These are phyloP conservation scores for Oryzias celebensis DNA, from an alignment of 2,113 vertebrate species.

Conservation along the genomic window DNA sequence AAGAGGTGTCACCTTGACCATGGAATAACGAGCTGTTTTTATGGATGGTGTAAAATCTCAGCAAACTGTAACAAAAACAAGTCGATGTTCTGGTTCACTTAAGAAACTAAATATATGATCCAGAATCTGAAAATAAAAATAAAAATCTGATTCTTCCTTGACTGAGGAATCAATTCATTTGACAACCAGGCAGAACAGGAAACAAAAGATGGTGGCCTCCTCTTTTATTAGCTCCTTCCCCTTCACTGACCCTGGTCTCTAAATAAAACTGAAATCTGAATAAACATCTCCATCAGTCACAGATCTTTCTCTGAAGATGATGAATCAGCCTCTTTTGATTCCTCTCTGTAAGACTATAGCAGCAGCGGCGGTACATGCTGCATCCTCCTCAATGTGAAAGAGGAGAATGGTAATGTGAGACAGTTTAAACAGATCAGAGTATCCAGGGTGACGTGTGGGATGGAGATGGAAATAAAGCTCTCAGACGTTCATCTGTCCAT, in stretches of 20 bases:
- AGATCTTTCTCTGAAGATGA: slow-evolving; percentile 47
- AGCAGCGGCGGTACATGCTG: slow-evolving; percentile 7
- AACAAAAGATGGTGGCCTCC: background rate
- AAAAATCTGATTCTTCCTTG: too few relatives aligned
- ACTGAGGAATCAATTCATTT: too few relatives aligned
- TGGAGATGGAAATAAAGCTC: slow-evolving; percentile 11
- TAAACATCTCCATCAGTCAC: slow-evolving; percentile 25
- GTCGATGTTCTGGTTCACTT: too few relatives aligned
- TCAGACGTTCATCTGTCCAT: background rate
- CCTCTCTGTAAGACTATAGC: slow-evolving; percentile 58
- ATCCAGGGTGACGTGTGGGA: slow-evolving; percentile 1
- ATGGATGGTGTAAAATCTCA: too few relatives aligned
- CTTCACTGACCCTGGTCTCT: background rate
- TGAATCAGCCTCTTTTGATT: slow-evolving; percentile 55
- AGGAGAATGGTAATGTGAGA: slow-evolving; percentile 41
- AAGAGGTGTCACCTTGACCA: too few relatives aligned
- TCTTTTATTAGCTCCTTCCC: background rate
- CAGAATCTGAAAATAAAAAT: too few relatives aligned
- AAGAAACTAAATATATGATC: too few relatives aligned
- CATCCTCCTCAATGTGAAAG: slow-evolving; percentile 27
- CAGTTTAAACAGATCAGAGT: slow-evolving; percentile 38
- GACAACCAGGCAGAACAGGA: too few relatives aligned
- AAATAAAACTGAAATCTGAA: slow-evolving; percentile 29
- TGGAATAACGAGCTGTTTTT: too few relatives aligned
- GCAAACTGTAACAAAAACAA: too few relatives aligned